Percentiles rank a stretch among this genome's conserved stretches.
phyloP scores from a whole-genome alignment of 2,888 invertebrate species.

The Trachelus iudaicus region DNA sequence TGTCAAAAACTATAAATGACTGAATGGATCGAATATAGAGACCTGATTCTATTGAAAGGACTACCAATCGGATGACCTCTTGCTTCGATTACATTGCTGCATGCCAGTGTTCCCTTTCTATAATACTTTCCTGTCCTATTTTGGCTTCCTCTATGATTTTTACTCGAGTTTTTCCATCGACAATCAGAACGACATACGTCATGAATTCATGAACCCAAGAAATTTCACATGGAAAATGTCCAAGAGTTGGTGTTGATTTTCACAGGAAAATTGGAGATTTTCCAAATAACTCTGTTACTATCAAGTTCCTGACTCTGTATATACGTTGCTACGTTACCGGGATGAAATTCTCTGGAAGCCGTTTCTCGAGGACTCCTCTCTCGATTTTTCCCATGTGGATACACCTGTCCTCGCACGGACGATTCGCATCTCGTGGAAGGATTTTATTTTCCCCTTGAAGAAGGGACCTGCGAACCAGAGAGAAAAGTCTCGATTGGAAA shows the following conservation, averaged over 20 bases:
- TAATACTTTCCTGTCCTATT: neutral
- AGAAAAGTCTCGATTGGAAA: neutral
- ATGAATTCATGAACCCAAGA: neutral
- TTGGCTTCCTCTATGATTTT: slow-evolving; percentile 12
- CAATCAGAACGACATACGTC: neutral
- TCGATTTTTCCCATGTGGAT: neutral
- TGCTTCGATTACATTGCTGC: slow-evolving; percentile 32
- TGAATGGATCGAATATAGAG: neutral
- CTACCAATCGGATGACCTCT: slow-evolving; percentile 38
- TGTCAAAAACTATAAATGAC: neutral
- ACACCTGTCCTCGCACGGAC: neutral
- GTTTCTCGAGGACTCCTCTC: neutral
- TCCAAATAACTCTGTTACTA: neutral
- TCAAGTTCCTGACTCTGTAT: neutral
- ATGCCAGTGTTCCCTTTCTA: slow-evolving; percentile 7
- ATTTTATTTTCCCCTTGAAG: neutral
- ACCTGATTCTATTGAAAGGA: neutral
- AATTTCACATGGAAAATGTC: neutral
- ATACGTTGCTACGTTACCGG: neutral
- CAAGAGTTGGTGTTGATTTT: neutral
- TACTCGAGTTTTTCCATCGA: slow-evolving; percentile 1
- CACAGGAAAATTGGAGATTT: neutral
- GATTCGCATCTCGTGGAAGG: neutral
- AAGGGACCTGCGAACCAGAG: neutral
- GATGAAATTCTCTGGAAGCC: neutral